These are phyloP conservation scores for Bacillus rossius DNA, from an alignment of 1,140 invertebrate genomes.

Conservation along the genomic window DNA sequence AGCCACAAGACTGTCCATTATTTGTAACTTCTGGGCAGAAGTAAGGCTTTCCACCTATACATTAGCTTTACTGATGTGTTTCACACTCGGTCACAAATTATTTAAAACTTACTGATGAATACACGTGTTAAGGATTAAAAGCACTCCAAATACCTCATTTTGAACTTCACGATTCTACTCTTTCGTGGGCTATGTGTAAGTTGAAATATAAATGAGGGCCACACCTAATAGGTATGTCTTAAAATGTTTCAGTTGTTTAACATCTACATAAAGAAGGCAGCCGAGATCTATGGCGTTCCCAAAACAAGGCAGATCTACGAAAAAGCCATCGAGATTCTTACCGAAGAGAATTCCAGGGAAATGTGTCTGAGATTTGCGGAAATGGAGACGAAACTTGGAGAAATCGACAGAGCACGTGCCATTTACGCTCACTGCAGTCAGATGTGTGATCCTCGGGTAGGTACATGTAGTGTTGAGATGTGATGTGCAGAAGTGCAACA, in stretches of 20 bases:
- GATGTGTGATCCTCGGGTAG: slow-evolving; percentile 94
- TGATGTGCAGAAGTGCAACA: neutral
- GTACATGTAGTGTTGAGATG: slow-evolving; percentile 13
- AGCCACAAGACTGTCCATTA: too few relatives aligned
- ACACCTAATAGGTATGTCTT: too few relatives aligned
- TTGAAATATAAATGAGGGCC: too few relatives aligned
- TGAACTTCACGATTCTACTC: too few relatives aligned
- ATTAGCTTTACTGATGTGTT: too few relatives aligned
- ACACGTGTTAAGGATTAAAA: too few relatives aligned
- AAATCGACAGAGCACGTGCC: slow-evolving; percentile 94
- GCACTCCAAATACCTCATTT: too few relatives aligned
- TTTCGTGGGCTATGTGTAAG: too few relatives aligned
- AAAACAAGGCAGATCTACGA: slow-evolving; percentile 97
- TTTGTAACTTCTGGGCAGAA: too few relatives aligned
- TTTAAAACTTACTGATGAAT: too few relatives aligned
- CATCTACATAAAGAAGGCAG: slow-evolving; percentile 97
- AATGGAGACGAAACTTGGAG: slow-evolving; percentile 96
- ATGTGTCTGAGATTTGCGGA: slow-evolving; percentile 97
- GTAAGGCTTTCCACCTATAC: too few relatives aligned
- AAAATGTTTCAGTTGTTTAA: slow-evolving; percentile 77
- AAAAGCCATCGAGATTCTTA: slow-evolving; percentile 92
- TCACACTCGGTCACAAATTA: too few relatives aligned
- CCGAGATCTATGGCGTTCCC: slow-evolving; percentile 95
- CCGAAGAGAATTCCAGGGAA: slow-evolving; percentile 87
- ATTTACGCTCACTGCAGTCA: slow-evolving; percentile 98